phyloP scores from a whole-genome alignment of 2,113 vertebrate genomes.

The Machaerirhynchus nigripectus region DNA sequence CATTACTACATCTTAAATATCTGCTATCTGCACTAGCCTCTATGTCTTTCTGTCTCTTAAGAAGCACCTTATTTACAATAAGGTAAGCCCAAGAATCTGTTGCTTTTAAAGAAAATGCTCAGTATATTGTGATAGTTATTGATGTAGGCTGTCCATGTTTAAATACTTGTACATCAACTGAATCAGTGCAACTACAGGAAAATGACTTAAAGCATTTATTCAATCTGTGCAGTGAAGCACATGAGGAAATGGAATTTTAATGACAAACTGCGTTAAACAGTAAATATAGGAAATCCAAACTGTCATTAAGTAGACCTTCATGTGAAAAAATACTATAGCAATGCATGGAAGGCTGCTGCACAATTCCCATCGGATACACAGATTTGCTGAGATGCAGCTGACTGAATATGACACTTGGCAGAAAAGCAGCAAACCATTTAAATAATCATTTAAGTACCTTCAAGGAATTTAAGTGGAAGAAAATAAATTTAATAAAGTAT shows the following conservation, averaged over 20 bases:
- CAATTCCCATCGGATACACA: background rate
- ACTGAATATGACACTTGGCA: background rate
- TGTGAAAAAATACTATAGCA: background rate
- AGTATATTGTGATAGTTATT: background rate
- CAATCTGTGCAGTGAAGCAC: background rate
- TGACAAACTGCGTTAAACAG: background rate
- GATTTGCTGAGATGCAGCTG: background rate
- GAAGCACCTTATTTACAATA: background rate
- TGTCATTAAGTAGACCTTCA: background rate
- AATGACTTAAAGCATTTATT: background rate
- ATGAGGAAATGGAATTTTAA: background rate
- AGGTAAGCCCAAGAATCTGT: background rate
- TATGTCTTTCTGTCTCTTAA: background rate
- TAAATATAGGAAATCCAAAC: background rate
- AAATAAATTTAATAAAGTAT: conserved; percentile 24
- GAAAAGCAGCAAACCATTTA: background rate
- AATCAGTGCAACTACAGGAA: background rate
- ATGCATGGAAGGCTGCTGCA: background rate
- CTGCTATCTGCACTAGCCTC: background rate
- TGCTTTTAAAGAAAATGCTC: background rate
- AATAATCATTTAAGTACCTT: conserved; percentile 12
- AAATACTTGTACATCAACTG: background rate
- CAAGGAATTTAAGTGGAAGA: conserved; percentile 15
- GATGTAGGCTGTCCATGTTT: background rate
- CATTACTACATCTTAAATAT: background rate